Percentiles rank a stretch among this genome's conserved stretches.
Evolutionary conservation across 2,797 vertebrate species (phyloP).

Genomic region (Anguilla obscura): DNA sequence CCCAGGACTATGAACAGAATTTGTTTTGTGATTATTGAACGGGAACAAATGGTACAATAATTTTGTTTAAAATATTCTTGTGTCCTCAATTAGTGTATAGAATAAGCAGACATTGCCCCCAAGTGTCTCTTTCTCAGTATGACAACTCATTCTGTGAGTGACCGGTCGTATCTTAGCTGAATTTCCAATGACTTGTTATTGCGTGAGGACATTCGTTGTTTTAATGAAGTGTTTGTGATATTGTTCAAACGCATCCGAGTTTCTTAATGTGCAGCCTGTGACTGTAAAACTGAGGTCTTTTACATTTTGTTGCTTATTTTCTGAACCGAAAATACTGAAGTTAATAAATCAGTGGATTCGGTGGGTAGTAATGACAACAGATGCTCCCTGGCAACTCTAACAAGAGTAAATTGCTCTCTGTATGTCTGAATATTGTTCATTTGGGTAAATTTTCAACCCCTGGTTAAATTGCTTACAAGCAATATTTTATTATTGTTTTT

Average conservation of each 20-base stretch:
- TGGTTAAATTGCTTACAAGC: not conserved
- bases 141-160: not conserved
- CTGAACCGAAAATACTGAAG: not conserved
- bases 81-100: too few species aligned
- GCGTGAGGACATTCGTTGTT: not conserved
- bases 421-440: not conserved
- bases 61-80: not conserved
- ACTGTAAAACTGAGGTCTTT: not conserved
- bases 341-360: not conserved
- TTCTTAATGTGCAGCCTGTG: not conserved
- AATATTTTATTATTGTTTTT: not conserved
- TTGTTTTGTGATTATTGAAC: not conserved
- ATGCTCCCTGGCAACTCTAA: not conserved
- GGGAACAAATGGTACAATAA: not conserved
- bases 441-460: not conserved
- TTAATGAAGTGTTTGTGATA: not conserved
- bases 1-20: not conserved
- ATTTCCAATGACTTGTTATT: not conserved
- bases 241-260: not conserved
- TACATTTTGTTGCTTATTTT: not conserved
- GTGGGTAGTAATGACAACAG: not conserved
- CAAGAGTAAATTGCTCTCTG: not conserved
- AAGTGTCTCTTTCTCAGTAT: constrained; percentile 26
- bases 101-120: constrained; percentile 46
- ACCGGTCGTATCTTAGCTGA: not conserved